These are phyloP conservation scores for Oithona nana DNA, from an alignment of 2,888 invertebrate species.

Conservation along the genomic window DNA sequence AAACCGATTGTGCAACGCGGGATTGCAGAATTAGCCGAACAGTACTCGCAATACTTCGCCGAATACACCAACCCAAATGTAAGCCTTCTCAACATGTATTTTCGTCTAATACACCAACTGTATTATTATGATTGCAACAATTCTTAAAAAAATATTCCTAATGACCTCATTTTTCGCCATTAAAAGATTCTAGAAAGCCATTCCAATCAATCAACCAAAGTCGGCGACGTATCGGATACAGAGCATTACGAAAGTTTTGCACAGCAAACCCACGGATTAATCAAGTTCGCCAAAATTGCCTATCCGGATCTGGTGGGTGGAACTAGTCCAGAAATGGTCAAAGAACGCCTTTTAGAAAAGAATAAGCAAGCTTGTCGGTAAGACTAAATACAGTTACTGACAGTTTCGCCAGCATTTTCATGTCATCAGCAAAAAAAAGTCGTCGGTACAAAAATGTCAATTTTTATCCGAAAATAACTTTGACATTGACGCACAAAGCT, in stretches of 20 bases:
- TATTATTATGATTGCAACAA: too few species aligned
- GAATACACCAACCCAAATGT: background rate
- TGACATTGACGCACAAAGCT: too few species aligned
- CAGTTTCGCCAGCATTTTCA: too few species aligned
- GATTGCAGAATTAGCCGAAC: background rate
- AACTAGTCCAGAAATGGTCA: slow-evolving; percentile 28
- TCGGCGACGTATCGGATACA: background rate
- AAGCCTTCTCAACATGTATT: background rate
- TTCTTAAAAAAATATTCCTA: too few species aligned
- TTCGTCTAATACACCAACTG: too few species aligned
- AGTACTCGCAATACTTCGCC: background rate
- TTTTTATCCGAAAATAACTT: too few species aligned
- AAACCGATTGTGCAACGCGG: background rate
- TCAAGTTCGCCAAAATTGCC: slow-evolving; percentile 50
- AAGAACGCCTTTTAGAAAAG: slow-evolving; percentile 39
- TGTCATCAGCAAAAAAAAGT: too few species aligned
- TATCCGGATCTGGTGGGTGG: slow-evolving; percentile 50
- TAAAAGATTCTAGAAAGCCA: background rate
- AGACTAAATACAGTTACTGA: too few species aligned
- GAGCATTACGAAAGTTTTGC: slow-evolving; percentile 26
- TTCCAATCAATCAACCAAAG: background rate
- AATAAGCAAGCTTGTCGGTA: slow-evolving; percentile 36
- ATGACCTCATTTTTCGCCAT: background rate
- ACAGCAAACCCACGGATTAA: slow-evolving; percentile 34
- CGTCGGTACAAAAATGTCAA: too few species aligned